Conservation (phyloP, 2,797 vertebrate species). For the Danio choprae region DNA sequence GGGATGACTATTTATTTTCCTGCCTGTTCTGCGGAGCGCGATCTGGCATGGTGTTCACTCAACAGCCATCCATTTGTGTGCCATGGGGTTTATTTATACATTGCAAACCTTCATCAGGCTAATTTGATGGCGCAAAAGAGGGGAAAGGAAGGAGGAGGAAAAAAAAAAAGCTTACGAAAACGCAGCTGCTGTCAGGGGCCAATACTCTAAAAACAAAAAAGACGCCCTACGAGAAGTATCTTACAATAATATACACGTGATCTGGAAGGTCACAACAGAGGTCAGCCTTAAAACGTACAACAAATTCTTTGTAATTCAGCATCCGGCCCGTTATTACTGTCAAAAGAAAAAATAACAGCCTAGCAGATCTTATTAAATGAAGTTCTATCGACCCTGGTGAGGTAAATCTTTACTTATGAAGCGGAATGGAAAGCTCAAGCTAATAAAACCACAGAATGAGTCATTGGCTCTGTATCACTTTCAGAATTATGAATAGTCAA, state of each 20-base stretch:
- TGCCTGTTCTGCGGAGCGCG: slow-evolving; percentile 75
- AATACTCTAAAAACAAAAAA: slow-evolving; percentile 79
- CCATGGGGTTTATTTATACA: slow-evolving; percentile 83
- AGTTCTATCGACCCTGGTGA: slow-evolving; percentile 1
- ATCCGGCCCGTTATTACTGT: background rate
- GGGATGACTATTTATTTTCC: slow-evolving; percentile 81
- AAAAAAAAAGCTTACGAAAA: slow-evolving; percentile 78
- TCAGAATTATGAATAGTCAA: slow-evolving; percentile 16
- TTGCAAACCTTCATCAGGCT: slow-evolving; percentile 83
- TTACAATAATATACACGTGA: slow-evolving; percentile 81
- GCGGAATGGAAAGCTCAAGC: slow-evolving; percentile 17
- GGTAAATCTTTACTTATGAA: slow-evolving; percentile 31
- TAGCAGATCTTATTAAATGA: slow-evolving; percentile 18
- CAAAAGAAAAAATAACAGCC: background rate
- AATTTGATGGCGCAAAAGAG: slow-evolving; percentile 80
- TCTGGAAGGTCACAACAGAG: slow-evolving; percentile 70
- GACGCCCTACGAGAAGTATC: slow-evolving; percentile 71
- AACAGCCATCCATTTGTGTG: slow-evolving; percentile 82
- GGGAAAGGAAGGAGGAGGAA: slow-evolving; percentile 41
- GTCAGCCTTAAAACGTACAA: slow-evolving; percentile 77
- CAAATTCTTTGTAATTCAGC: slow-evolving; percentile 63
- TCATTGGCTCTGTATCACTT: slow-evolving; percentile 20
- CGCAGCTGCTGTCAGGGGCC: slow-evolving; percentile 78
- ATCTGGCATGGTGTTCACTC: slow-evolving; percentile 77
- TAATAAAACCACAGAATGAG: slow-evolving; percentile 40